These are phyloP conservation scores for Pogonocichla stellata DNA, from an alignment of 2,113 vertebrate species.

Conservation along the genomic window DNA sequence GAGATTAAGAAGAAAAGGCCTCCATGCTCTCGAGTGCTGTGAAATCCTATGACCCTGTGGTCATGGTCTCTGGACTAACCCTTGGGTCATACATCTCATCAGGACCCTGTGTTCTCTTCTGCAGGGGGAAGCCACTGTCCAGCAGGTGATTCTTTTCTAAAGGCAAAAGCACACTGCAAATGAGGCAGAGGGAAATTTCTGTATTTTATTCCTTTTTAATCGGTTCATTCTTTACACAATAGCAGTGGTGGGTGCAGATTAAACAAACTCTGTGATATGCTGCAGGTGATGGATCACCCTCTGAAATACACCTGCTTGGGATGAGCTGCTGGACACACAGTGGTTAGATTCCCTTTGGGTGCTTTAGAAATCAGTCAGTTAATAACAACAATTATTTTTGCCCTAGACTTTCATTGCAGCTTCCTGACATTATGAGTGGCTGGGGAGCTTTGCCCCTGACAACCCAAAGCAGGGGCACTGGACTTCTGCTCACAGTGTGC, in stretches of 20 bases:
- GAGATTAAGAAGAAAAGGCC: background rate
- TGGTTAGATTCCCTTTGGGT: background rate
- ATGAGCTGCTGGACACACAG: background rate
- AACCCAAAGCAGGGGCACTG: background rate
- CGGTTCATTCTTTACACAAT: background rate
- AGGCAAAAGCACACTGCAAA: background rate
- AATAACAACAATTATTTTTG: background rate
- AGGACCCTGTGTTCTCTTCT: rapidly evolving
- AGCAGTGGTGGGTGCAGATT: background rate
- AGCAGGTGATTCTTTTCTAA: background rate
- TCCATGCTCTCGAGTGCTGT: rapidly evolving
- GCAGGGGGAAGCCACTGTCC: rapidly evolving
- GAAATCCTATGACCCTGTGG: background rate
- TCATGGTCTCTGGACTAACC: rapidly evolving
- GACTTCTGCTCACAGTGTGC: rapidly evolving
- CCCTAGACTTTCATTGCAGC: background rate
- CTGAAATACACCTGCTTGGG: background rate
- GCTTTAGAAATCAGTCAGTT: background rate
- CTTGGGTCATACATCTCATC: background rate
- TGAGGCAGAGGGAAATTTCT: background rate
- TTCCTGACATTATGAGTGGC: background rate
- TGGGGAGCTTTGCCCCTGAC: background rate
- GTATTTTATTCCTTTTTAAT: background rate
- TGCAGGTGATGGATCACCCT: background rate
- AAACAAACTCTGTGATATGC: background rate